These are phyloP conservation scores for Ochlodes sylvanus DNA, from an alignment of 2,888 invertebrate species.

Conservation along the genomic window DNA sequence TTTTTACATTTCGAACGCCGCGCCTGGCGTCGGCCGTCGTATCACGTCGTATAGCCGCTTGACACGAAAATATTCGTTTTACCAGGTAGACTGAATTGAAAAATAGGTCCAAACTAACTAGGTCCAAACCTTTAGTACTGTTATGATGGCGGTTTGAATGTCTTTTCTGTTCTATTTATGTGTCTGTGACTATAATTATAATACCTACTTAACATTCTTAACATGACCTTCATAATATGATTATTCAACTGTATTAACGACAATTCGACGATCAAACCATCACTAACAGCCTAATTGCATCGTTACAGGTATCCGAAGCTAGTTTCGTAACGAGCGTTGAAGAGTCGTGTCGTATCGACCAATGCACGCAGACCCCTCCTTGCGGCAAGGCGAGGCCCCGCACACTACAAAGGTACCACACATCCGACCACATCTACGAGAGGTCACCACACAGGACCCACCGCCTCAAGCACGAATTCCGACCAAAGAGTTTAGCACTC, in stretches of 20 bases:
- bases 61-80: no score
- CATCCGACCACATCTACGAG: constrained; percentile 79
- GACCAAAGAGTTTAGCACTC: constrained; percentile 70
- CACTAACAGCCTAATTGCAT: constrained; percentile 14
- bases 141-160: not conserved
- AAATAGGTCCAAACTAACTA: no score
- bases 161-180: not conserved
- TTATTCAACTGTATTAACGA: no score
- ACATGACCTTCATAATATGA: not conserved
- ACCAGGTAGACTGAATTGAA: no score
- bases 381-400: constrained; percentile 76
- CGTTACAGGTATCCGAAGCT: constrained; percentile 73
- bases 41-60: no score
- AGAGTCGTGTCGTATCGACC: constrained; percentile 71
- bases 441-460: constrained; percentile 57
- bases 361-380: constrained; percentile 79
- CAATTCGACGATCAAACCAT: not conserved
- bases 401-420: constrained; percentile 83
- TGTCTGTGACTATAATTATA: not conserved
- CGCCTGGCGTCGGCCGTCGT: no score
- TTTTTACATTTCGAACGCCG: no score
- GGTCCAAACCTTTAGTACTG: not conserved
- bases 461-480: constrained; percentile 58
- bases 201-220: no score
- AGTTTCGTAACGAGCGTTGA: constrained; percentile 80